Conservation (phyloP, 1,140 invertebrate species). For the Caenorhabditis remanei region DNA sequence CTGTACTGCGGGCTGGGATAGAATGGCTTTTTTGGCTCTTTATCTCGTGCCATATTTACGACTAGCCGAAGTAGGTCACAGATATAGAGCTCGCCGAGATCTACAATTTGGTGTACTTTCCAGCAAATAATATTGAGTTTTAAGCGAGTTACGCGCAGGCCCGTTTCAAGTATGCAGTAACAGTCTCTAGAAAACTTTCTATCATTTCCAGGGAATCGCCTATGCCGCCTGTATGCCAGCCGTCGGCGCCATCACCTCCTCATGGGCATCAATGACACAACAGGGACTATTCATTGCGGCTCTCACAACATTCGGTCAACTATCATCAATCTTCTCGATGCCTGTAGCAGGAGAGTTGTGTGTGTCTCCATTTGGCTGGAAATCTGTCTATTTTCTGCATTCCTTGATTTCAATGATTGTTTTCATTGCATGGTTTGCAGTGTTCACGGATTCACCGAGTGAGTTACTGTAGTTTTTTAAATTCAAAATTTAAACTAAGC, state of each 20-base stretch:
- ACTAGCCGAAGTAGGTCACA: no score
- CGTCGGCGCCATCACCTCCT: slow-evolving; percentile 64
- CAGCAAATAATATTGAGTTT: no score
- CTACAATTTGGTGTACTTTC: no score
- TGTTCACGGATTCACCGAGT: slow-evolving; percentile 54
- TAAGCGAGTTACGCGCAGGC: no score
- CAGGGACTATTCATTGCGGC: slow-evolving; percentile 64
- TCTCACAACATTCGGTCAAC: slow-evolving; percentile 66
- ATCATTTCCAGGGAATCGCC: slow-evolving; percentile 59
- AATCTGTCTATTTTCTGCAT: slow-evolving; percentile 66
- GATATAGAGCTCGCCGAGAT: no score
- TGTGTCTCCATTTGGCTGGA: slow-evolving; percentile 61
- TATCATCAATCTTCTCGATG: slow-evolving; percentile 63
- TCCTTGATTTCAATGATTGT: slow-evolving; percentile 50
- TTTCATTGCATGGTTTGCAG: background rate
- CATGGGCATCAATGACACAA: slow-evolving; percentile 65
- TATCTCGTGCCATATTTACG: no score
- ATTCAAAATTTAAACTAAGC: no score
- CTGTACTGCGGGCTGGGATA: no score
- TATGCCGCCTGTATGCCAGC: slow-evolving; percentile 65
- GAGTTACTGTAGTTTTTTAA: background rate
- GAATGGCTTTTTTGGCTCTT: no score
- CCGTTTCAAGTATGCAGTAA: no score
- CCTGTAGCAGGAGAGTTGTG: slow-evolving; percentile 63
- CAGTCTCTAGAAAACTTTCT: background rate